Base-by-base conservation (phyloP, 2,888 invertebrate species). In the Venustoraphidia nigricollis region DNA sequence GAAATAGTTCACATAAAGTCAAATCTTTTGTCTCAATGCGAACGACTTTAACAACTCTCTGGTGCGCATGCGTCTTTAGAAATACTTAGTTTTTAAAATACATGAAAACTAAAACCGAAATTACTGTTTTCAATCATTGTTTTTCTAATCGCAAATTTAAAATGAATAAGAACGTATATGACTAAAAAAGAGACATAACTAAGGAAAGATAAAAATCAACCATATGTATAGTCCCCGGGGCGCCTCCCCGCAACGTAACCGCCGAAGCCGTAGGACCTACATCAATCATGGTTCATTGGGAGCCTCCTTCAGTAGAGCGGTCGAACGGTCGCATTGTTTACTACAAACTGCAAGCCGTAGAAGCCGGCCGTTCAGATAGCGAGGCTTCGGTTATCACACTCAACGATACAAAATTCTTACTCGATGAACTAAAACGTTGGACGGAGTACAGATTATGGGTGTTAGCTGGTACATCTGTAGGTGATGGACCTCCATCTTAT, bases 391-490 rank as follows among this genome's bases (percentile, higher is more conserved):
- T 83, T 62, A 79, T 83, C 68, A 86, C 76, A 65, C 77, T 86
- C 64, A 88, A 86, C 70, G 77, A 77, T 64, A 87, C 88, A 52
- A 75, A 76, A 62, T 83, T 88, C 70, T 72, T 83, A 54, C 75
- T 95, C 70, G 88, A 90, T 66, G 90, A 91, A 69, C 79, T 96
- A 62, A 84, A 86, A 66, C 84, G 88, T 54, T 96, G 92, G 92
- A 94, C 94, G 52, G 85, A 90, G 68, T 97, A 97, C 77, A 83
- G 91, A 68, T 84, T 97, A 62, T 93, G 93, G 92, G 89, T 96
- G 62, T 76, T 92, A 59, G 96, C 96, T 55, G 93, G 93, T 63
- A 97, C 96, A 60, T 84, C 83, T 62, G 91, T 95, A 58, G 97
- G 97, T 63, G 93, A 94, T 70, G 96, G 97, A 54, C 96, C 89